Evolutionary conservation across 2,888 invertebrate species (phyloP).

Genomic region (Sinohyriopsis cumingii): DNA sequence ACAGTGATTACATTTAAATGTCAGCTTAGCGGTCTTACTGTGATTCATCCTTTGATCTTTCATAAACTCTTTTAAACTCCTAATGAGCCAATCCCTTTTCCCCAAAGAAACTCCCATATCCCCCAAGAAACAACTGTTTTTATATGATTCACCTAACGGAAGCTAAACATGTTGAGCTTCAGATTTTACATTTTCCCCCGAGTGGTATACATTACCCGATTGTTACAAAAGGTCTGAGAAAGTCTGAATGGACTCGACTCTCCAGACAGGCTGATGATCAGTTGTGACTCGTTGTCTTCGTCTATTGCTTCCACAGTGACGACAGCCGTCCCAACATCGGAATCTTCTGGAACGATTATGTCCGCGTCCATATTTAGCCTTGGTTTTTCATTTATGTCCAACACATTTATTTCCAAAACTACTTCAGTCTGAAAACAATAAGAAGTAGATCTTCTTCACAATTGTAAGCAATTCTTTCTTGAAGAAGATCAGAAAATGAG

Average conservation of each 20-base stretch:
- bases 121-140: too few species aligned
- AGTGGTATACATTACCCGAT: conserved; percentile 13
- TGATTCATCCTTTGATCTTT: too few species aligned
- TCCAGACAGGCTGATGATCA: conserved; percentile 23
- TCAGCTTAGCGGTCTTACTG: too few species aligned
- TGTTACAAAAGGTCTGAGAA: conserved; percentile 15
- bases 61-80: too few species aligned
- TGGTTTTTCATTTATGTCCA: conserved; percentile 48
- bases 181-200: too few species aligned
- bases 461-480: background rate
- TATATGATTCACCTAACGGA: too few species aligned
- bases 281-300: conserved; percentile 34
- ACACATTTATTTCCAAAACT: conserved; percentile 28
- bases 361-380: conserved; percentile 13
- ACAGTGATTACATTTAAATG: background rate
- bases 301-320: conserved; percentile 31
- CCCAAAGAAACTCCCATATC: too few species aligned
- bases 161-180: too few species aligned
- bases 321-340: conserved; percentile 15
- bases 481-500: too few species aligned
- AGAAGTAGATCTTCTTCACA: background rate
- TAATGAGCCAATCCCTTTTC: too few species aligned
- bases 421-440: conserved; percentile 21
- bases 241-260: conserved; percentile 23
- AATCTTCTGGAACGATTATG: conserved; percentile 31